Base-by-base conservation (phyloP, 2,797 vertebrate species). In the Acridotheres tristis region DNA sequence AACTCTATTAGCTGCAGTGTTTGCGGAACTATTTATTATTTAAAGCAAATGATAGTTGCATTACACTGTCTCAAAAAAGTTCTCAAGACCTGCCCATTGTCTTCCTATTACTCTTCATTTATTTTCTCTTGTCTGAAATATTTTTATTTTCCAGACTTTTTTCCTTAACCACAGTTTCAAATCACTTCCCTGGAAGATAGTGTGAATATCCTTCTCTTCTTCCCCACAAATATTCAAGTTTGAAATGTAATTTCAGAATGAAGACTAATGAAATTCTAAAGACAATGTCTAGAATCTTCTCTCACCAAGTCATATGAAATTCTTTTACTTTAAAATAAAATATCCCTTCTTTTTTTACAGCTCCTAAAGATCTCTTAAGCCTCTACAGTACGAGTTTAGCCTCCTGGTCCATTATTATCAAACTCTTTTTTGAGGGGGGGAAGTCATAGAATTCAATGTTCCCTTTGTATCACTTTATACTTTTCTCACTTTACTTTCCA, bases 21-120 rank as follows among this genome's bases (percentile, higher is more conserved):
- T 94, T 94, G 89, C 86, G 32, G 66, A 91, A 90, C 53, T 54
- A 94, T 95, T 95, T 91, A 94, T 94, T 96, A 94, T 85, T 92
- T 96, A 94, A 91, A 94, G n/a, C n/a, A 86, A 93, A 61, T 25
- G 11, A 85, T 38, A 81, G 57, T 51, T 89, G 42, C 54, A 50
- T 75, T 88, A 77, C 40, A 59, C 9, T 27, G 5, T 69, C 74
- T 76, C 26, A 63, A 66, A 75, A 65, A 67, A 7, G 13, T 48
- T 85, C 27, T 36, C 23, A 58, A 78, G 45, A 45, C 13, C 16
- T 63, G 25, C 58, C 16, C 65, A 14, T 22, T 80, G 11, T 74
- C 43, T 88, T 78, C 71, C 13, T 53, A 32, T 40, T 19, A 11
- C 3, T 76, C 34, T 76, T 78, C 5, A 55, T 57, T 76, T 89